Evolutionary conservation across 2,888 invertebrate species (phyloP), one percentile per base, ranked within the genome.

Genomic region (Lasioglossum figueresi): DNA sequence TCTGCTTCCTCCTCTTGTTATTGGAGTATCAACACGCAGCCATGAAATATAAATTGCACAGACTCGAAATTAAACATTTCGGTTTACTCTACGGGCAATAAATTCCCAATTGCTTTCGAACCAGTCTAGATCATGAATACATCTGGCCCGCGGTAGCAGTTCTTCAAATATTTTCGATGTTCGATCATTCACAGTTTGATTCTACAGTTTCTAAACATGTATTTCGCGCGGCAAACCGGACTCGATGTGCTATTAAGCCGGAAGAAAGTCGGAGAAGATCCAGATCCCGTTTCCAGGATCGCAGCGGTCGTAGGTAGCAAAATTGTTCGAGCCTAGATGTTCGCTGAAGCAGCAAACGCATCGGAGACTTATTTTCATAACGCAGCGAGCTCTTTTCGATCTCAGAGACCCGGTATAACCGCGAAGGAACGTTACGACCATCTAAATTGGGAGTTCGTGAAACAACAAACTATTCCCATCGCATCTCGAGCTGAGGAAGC

Each of bases 401-500:
- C 77, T 56, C 73, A 31, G 73, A n/a, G 63, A 37, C 37, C 37
- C 85, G 59, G 66, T 68, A 83, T 80, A 79, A 76, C 83, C 83
- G 48, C 82, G 86, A 82, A 48, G 82, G 78, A 86, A 86, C 83
- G 77, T 86, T 83, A 87, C 83, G 86, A 83, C 75, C 76, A 76
- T 87, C 87, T 87, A 87, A 86, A 87, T 87, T 80, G 86, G 86
- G 87, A 85, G 31, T 85, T 70, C 80, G 80, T 68, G 87, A 70
- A 87, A 87, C 87, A 87, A 87, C 86, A 86, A 83, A 87, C 86
- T 80, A 83, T 80, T 86, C 66, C 68, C 76, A 83, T 83, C 80
- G 76, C 72, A 80, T 79, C 80, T 79, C 48, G 56, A 63, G 40
- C 66, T 56, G 34, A 59, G 73, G 80, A 70, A 73, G 31, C 70